These are phyloP conservation scores for Alauda arvensis DNA, from an alignment of 2,797 vertebrate genomes.

Conservation along the genomic window DNA sequence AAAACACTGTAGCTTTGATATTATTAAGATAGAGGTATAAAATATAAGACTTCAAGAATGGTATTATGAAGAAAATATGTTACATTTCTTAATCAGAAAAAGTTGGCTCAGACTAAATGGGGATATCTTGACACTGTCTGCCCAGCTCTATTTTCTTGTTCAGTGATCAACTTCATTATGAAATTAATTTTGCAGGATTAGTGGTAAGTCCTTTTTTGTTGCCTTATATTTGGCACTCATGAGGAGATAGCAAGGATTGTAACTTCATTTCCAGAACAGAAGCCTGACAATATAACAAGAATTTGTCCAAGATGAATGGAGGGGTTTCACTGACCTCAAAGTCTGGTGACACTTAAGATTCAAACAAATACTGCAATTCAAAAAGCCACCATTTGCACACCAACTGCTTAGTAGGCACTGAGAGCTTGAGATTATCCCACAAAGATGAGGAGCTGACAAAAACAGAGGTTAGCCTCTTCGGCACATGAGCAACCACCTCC, in stretches of 20 bases:
- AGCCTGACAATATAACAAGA: neutral
- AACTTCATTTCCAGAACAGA: neutral
- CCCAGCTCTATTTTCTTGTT: neutral
- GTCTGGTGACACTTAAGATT: neutral
- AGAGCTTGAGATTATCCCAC: neutral
- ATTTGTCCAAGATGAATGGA: neutral
- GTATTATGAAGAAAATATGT: neutral
- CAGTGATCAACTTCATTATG: neutral
- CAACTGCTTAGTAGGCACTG: neutral
- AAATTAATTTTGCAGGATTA: neutral
- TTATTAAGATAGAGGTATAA: neutral
- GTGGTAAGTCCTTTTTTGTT: neutral
- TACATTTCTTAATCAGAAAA: neutral
- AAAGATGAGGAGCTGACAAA: neutral
- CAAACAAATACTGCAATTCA: neutral
- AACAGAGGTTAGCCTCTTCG: neutral
- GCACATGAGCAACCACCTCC: neutral
- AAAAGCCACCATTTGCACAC: neutral
- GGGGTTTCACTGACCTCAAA: neutral
- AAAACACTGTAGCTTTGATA: neutral
- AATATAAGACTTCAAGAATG: neutral
- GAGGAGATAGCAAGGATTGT: neutral
- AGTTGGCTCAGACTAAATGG: neutral
- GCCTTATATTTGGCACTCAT: neutral
- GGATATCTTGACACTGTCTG: neutral